Evolutionary conservation across 2,797 vertebrate species (phyloP).

Genomic region (Fistularia commersonii): DNA sequence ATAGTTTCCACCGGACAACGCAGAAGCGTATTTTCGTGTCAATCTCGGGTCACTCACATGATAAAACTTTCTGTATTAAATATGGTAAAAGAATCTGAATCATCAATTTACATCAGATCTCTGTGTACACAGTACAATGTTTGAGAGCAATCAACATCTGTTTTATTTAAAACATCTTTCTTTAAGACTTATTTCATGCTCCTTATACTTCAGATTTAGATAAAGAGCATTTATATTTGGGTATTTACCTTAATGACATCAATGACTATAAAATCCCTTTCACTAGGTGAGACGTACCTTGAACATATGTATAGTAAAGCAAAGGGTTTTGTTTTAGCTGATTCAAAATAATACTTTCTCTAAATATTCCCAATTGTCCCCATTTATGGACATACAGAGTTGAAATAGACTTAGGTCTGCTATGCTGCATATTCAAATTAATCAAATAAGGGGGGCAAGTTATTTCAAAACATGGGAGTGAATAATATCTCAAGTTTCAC

Average conservation of each 20-base stretch:
- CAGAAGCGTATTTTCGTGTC: too few species aligned
- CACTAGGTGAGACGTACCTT: slow-evolving; percentile 40
- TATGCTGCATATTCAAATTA: too few species aligned
- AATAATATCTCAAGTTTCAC: too few species aligned
- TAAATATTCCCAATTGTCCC: too few species aligned
- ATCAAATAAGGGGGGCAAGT: too few species aligned
- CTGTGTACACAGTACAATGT: slow-evolving; percentile 36
- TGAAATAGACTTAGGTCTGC: too few species aligned
- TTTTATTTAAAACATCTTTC: slow-evolving; percentile 12
- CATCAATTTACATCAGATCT: slow-evolving; percentile 28
- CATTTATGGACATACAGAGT: too few species aligned
- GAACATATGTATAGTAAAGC: slow-evolving; percentile 21
- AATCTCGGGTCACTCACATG: slow-evolving; percentile 8
- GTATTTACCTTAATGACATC: slow-evolving; percentile 22
- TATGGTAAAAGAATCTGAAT: slow-evolving; percentile 28
- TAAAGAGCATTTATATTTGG: slow-evolving; percentile 7
- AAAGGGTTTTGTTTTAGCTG: slow-evolving; percentile 6
- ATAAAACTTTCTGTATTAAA: slow-evolving; percentile 20
- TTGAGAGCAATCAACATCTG: slow-evolving; percentile 9
- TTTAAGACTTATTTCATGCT: slow-evolving; percentile 7
- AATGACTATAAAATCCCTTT: slow-evolving; percentile 66
- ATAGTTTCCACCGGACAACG: too few species aligned
- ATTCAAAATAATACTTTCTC: not conserved
- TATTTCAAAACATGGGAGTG: too few species aligned
- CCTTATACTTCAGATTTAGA: slow-evolving; percentile 8